Percentiles rank a stretch among this genome's conserved stretches.
Evolutionary conservation across 2,797 vertebrate species (phyloP).

Genomic region (Sus cebifrons): DNA sequence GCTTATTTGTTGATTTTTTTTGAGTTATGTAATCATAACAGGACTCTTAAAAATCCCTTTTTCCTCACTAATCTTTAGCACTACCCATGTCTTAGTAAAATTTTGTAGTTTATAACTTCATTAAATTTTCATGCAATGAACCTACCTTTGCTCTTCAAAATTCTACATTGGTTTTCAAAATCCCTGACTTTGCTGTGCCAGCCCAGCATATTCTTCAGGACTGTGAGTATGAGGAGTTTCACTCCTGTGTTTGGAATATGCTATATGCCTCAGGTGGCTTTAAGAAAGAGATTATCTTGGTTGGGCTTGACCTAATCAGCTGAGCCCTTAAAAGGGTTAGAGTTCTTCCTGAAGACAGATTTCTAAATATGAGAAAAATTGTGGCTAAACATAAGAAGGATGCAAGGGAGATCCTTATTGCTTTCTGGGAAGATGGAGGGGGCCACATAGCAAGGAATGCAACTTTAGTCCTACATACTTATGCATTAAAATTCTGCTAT

Average conservation of each 20-base stretch:
- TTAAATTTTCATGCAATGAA: neutral
- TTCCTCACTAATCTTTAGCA: neutral
- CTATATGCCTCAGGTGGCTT: neutral
- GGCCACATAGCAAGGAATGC: neutral
- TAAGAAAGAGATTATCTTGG: neutral
- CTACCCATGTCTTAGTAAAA: neutral
- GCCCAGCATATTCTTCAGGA: neutral
- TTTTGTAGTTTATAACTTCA: neutral
- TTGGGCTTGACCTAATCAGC: neutral
- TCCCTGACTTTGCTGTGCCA: neutral
- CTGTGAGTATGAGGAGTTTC: neutral
- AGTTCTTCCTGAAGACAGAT: neutral
- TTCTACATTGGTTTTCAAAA: neutral
- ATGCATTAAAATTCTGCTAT: neutral
- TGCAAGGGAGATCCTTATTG: neutral
- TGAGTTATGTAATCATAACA: neutral
- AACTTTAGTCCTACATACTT: neutral
- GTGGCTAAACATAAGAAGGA: neutral
- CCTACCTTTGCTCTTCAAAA: neutral
- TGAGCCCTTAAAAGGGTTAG: neutral
- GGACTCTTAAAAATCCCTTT: neutral
- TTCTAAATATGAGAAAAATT: neutral
- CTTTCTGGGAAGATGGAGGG: neutral
- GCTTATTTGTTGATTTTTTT: neutral
- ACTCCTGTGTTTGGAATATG: neutral